phyloP scores from a whole-genome alignment of 2,113 vertebrate genomes.

The Rhinolophus ferrumequinum region DNA sequence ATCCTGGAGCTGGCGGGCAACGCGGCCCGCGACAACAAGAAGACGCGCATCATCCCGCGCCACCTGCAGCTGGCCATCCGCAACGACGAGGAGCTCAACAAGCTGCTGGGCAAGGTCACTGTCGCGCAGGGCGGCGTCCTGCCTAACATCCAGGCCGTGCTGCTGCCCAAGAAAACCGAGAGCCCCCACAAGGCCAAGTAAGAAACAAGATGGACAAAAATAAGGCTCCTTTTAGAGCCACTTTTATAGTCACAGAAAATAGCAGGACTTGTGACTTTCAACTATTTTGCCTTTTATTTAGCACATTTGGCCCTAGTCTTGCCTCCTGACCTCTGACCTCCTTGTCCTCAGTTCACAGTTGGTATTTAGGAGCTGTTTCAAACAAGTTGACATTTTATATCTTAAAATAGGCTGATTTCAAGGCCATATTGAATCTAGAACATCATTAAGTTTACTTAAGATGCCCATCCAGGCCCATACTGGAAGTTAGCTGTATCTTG shows the following conservation, averaged over 20 bases:
- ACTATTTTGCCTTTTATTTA: accelerated
- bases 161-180: background rate
- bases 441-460: background rate
- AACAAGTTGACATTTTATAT: background rate
- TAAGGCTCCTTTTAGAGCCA: conserved; percentile 51
- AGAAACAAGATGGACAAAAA: background rate
- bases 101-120: background rate
- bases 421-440: background rate
- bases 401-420: too few species aligned
- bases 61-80: too few species aligned
- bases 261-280: accelerated
- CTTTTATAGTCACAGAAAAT: background rate
- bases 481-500: background rate
- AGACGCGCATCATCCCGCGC: too few species aligned
- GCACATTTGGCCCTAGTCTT: accelerated
- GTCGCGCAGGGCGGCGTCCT: conserved; percentile 36
- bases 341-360: accelerated
- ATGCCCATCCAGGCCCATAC: accelerated
- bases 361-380: accelerated
- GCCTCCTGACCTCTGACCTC: too few species aligned
- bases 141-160: conserved; percentile 50
- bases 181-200: background rate
- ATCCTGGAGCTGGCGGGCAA: too few species aligned
- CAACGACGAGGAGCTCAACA: too few species aligned
- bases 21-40: too few species aligned